Evolutionary conservation across 92 coral and sea anemone species (phyloP).

Genomic region (Palythoa caribaeorum): DNA sequence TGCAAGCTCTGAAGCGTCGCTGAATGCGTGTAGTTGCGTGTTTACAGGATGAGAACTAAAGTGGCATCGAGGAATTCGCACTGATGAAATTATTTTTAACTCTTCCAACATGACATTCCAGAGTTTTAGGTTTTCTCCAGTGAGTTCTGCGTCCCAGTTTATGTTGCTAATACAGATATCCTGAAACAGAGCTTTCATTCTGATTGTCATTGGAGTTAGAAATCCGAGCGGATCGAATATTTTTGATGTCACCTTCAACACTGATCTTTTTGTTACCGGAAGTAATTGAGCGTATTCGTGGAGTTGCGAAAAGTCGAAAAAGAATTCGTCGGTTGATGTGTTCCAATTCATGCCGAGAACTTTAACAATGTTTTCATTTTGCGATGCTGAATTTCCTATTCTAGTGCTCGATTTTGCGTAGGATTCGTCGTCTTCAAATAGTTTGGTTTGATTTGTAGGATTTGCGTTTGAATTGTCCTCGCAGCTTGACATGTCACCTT

Average conservation of each 20-base stretch:
- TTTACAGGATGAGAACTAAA: constrained; percentile 47
- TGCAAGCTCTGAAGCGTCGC: constrained; percentile 80
- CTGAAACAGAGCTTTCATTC: constrained; percentile 69
- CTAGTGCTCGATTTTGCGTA: constrained; percentile 58
- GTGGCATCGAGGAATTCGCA: constrained; percentile 63
- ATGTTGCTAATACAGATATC: constrained; percentile 61
- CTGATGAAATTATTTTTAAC: constrained; percentile 28
- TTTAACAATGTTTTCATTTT: constrained; percentile 30
- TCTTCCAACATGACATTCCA: constrained; percentile 63
- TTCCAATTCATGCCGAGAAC: constrained; percentile 73
- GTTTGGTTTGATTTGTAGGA: constrained; percentile 56
- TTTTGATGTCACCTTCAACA: constrained; percentile 59
- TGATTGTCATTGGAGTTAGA: constrained; percentile 62
- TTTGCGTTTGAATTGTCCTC: constrained; percentile 13
- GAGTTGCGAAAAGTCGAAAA: constrained; percentile 55
- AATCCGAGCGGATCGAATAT: constrained; percentile 77
- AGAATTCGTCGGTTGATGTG: constrained; percentile 57
- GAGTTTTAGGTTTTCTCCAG: constrained; percentile 46
- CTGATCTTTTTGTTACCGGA: constrained; percentile 64
- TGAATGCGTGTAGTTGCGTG: constrained; percentile 71
- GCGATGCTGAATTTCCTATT: constrained; percentile 11
- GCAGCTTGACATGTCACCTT: constrained; percentile 7
- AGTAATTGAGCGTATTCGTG: constrained; percentile 60
- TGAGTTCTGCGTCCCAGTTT: constrained; percentile 77
- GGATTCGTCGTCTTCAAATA: constrained; percentile 44